These are phyloP conservation scores for Xiphophorus hellerii DNA, from an alignment of 2,113 vertebrate species.

Conservation along the genomic window DNA sequence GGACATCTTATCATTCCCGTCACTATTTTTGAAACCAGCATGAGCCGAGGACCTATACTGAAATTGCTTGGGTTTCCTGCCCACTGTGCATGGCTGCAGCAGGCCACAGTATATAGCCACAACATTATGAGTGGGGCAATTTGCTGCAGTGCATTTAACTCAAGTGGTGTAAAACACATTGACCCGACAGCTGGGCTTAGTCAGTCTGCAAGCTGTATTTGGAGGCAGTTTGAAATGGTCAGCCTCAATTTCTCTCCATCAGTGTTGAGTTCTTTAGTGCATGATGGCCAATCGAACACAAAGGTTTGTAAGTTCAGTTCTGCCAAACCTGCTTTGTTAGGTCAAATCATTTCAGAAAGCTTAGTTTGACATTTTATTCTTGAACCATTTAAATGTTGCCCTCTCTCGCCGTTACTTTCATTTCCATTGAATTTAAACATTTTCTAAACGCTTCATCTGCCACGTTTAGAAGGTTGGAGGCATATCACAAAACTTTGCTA, in stretches of 20 bases:
- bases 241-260: slow-evolving; percentile 60
- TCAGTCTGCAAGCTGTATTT: slow-evolving; percentile 51
- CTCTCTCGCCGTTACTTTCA: neutral
- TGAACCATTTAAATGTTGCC: slow-evolving; percentile 3
- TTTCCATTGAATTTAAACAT: slow-evolving; percentile 3
- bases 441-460: neutral
- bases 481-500: neutral
- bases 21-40: slow-evolving; percentile 38
- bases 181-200: slow-evolving; percentile 66
- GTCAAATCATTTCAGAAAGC: slow-evolving; percentile 33
- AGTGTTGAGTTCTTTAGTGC: slow-evolving; percentile 39
- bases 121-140: slow-evolving; percentile 52
- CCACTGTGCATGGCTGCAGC: slow-evolving; percentile 14
- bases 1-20: slow-evolving; percentile 56
- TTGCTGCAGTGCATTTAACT: slow-evolving; percentile 67
- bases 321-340: slow-evolving; percentile 35
- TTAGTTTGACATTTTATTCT: slow-evolving; percentile 22
- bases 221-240: slow-evolving; percentile 62
- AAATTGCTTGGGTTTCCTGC: slow-evolving; percentile 34
- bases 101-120: slow-evolving; percentile 28
- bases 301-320: slow-evolving; percentile 32
- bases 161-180: slow-evolving; percentile 61
- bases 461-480: neutral
- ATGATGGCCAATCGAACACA: slow-evolving; percentile 52
- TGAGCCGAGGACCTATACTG: slow-evolving; percentile 20